These are phyloP conservation scores for Philaethria dido DNA, from an alignment of 2,888 invertebrate species.

Conservation along the genomic window DNA sequence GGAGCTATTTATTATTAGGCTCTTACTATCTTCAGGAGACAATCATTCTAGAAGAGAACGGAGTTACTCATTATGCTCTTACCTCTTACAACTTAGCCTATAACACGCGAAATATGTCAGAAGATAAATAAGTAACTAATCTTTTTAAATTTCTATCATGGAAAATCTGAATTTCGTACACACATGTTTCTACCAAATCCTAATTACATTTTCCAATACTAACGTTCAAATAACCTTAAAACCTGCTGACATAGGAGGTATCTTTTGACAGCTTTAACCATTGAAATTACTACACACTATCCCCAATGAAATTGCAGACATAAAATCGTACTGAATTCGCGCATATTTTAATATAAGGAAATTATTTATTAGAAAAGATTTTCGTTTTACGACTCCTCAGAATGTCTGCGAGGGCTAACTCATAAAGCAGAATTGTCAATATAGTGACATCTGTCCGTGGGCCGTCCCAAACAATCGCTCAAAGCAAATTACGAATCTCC, in stretches of 20 bases:
- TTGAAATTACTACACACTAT: neutral
- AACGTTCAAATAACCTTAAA: neutral
- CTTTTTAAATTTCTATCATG: too few species aligned
- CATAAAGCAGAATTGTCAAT: slow-evolving; percentile 76
- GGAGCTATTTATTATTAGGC: too few species aligned
- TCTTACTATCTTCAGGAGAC: too few species aligned
- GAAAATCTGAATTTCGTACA: neutral
- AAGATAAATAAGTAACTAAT: too few species aligned
- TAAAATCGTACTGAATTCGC: slow-evolving; percentile 6
- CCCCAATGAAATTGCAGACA: neutral
- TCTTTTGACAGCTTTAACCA: neutral
- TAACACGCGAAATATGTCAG: too few species aligned
- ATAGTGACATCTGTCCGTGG: slow-evolving; percentile 74
- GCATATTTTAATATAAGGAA: slow-evolving; percentile 31
- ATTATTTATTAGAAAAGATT: slow-evolving; percentile 28
- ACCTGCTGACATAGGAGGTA: neutral
- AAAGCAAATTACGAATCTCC: slow-evolving; percentile 71
- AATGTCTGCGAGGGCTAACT: slow-evolving; percentile 53
- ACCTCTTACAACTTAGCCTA: too few species aligned
- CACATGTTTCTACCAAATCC: neutral
- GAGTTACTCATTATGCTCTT: too few species aligned
- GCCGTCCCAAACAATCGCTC: slow-evolving; percentile 73
- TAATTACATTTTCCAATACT: neutral
- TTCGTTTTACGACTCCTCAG: slow-evolving; percentile 37
- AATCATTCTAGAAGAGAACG: too few species aligned